Conservation (phyloP, 2,888 invertebrate species). For the Platynereis dumerilii region DNA sequence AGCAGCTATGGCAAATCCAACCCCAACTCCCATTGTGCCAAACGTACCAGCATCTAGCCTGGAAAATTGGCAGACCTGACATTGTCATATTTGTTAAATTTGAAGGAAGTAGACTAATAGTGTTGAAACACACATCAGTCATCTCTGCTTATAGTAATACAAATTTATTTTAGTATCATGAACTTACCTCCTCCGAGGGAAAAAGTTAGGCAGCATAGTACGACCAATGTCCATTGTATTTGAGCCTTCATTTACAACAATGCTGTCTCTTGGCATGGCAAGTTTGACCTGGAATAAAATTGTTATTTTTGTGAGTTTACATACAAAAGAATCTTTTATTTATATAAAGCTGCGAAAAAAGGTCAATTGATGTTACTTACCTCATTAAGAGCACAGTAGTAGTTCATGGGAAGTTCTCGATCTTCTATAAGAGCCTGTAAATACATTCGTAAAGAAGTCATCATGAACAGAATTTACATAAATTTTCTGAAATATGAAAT, state of each 20-base stretch:
- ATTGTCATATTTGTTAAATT: too few species aligned
- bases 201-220: constrained; percentile 81
- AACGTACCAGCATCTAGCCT: constrained; percentile 95
- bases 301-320: too few species aligned
- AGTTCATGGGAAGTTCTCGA: constrained; percentile 80
- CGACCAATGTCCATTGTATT: constrained; percentile 99
- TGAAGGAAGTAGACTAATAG: too few species aligned
- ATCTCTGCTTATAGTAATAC: too few species aligned
- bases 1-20: constrained; percentile 90
- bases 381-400: constrained; percentile 89
- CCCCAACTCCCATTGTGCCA: constrained; percentile 96
- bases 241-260: constrained; percentile 96
- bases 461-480: not conserved
- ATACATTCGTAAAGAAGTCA: constrained; percentile 18
- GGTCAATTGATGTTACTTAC: too few species aligned
- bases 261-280: constrained; percentile 70
- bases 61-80: constrained; percentile 22
- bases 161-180: too few species aligned
- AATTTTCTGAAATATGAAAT: too few species aligned
- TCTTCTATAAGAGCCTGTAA: constrained; percentile 74
- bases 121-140: too few species aligned
- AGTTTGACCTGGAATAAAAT: constrained; percentile 47
- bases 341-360: too few species aligned
- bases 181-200: constrained; percentile 72
- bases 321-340: not conserved